These are phyloP conservation scores for Clytia hemisphaerica DNA, from an alignment of 30 jellyfish, hydroid and myxozoan species.

Conservation along the genomic window DNA sequence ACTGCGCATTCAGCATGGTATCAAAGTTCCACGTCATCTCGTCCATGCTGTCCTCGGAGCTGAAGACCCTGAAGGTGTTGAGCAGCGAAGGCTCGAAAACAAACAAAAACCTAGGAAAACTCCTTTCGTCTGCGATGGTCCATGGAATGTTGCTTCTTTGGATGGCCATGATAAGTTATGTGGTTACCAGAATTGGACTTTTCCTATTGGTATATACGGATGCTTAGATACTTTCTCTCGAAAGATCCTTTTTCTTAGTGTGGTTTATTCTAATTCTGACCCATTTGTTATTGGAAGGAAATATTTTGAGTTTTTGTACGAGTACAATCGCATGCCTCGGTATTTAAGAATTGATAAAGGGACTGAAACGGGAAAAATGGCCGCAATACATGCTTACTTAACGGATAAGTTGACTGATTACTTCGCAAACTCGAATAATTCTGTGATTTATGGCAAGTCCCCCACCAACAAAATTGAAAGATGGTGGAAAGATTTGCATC, in stretches of 20 bases:
- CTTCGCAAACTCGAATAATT: not conserved
- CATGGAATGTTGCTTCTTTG: not conserved
- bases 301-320: not conserved
- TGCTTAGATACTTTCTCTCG: constrained; percentile 2
- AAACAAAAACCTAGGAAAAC: not conserved
- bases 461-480: constrained; percentile 13
- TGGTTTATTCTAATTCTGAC: not conserved
- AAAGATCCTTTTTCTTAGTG: not conserved
- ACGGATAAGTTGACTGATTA: not conserved
- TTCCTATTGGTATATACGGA: constrained; percentile 2
- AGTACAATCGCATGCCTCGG: not conserved
- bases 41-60: constrained; percentile 19
- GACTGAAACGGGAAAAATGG: constrained; percentile 1
- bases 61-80: constrained; percentile 24
- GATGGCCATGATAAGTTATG: constrained; percentile 10
- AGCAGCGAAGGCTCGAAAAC: constrained; percentile 2
- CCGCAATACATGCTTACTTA: constrained; percentile 6
- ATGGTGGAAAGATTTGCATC: constrained; percentile 12
- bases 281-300: not conserved
- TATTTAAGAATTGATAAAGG: not conserved
- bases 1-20: constrained; percentile 3
- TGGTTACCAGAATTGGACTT: constrained; percentile 7
- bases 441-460: constrained; percentile 7
- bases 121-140: not conserved
- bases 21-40: constrained; percentile 16